Conservation (phyloP, 2,888 invertebrate species). For the Caenorhabditis sinica region DNA sequence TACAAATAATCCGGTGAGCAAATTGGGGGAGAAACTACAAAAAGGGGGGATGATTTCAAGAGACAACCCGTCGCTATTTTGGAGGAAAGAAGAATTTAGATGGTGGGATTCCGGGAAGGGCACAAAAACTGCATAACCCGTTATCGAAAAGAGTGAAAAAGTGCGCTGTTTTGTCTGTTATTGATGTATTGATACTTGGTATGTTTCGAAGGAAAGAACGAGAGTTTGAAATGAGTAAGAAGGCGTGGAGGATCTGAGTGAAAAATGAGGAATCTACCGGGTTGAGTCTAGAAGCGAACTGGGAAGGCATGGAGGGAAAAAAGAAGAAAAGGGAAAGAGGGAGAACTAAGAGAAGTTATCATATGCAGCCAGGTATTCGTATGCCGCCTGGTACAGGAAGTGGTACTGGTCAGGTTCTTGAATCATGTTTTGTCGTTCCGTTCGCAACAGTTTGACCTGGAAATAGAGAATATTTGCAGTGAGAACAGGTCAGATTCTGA, state of each 20-base stretch:
- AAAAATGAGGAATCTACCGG: constrained; percentile 22
- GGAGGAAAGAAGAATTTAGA: constrained; percentile 32
- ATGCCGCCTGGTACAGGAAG: constrained; percentile 98
- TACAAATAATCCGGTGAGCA: constrained; percentile 63
- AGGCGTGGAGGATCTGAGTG: constrained; percentile 20
- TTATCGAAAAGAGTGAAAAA: constrained; percentile 13
- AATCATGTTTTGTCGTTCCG: constrained; percentile 99
- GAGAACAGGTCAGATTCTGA: too few relatives aligned
- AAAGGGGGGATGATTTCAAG: background rate
- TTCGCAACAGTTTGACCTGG: constrained; percentile 92
- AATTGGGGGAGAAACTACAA: constrained; percentile 8
- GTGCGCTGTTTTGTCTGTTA: constrained; percentile 31
- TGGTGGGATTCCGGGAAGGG: background rate
- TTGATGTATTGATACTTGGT: constrained; percentile 10
- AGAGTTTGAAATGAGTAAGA: background rate
- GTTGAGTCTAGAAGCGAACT: constrained; percentile 37
- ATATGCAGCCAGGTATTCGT: constrained; percentile 90
- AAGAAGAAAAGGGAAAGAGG: background rate
- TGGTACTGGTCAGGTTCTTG: constrained; percentile 99
- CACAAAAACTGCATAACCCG: constrained; percentile 30
- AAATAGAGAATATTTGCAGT: background rate
- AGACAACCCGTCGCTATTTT: constrained; percentile 33
- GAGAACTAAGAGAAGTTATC: constrained; percentile 53
- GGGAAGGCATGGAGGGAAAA: constrained; percentile 16
- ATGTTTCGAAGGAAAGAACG: constrained; percentile 24